phyloP scores from a whole-genome alignment of 2,888 invertebrate genomes.

The Sabatieria punctata region DNA sequence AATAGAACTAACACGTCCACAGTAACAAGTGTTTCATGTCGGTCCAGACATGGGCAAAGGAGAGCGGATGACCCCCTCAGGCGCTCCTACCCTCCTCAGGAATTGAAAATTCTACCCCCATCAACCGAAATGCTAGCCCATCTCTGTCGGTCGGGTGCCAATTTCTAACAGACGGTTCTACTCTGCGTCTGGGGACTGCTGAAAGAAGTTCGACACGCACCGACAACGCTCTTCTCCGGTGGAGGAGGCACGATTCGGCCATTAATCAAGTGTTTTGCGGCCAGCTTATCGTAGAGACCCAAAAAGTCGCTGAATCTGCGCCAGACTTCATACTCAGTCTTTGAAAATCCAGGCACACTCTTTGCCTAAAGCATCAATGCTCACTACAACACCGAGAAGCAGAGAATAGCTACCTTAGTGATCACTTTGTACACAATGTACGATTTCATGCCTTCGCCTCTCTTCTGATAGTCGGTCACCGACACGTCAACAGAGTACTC shows the following conservation, averaged over 20 bases:
- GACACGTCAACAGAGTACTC: slow-evolving; percentile 58
- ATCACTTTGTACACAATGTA: slow-evolving; percentile 87
- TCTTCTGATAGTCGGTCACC: slow-evolving; percentile 78
- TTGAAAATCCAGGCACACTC: slow-evolving; percentile 23
- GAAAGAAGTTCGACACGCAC: no score
- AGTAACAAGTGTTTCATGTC: no score
- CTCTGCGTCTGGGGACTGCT: no score
- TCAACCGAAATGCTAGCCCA: no score
- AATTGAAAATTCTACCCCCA: no score
- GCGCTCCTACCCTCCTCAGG: no score
- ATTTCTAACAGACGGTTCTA: no score
- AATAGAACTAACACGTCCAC: no score
- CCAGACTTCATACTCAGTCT: slow-evolving; percentile 55
- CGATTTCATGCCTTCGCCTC: slow-evolving; percentile 94
- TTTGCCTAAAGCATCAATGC: slow-evolving; percentile 12
- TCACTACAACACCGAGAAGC: no score
- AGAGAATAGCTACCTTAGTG: slow-evolving; percentile 43
- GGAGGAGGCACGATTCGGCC: slow-evolving; percentile 93
- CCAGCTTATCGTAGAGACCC: slow-evolving; percentile 81
- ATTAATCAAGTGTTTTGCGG: slow-evolving; percentile 29
- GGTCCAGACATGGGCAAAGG: no score
- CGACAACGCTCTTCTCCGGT: slow-evolving; percentile 90
- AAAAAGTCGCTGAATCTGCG: slow-evolving; percentile 94
- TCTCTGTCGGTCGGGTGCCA: no score
- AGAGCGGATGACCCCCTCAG: no score